Evolutionary conservation across 2,797 vertebrate species (phyloP), one percentile per base, ranked within the genome.

Genomic region (Manis crassicaudata): DNA sequence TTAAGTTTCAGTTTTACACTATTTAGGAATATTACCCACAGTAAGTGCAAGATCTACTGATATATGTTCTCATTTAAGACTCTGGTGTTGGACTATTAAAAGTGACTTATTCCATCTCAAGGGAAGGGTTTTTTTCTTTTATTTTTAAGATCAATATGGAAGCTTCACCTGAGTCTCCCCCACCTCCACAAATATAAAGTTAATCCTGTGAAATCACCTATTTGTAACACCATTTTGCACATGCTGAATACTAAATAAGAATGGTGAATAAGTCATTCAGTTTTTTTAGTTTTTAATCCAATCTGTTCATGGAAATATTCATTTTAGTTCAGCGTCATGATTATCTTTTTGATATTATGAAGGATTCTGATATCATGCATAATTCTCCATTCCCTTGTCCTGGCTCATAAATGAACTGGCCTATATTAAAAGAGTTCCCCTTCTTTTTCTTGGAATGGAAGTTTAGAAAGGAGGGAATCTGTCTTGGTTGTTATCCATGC

Each of bases 401-500:
- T 79, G 54, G 60, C 35, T 96, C 65, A 29, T 88, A 90, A 94
- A 86, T 76, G 93, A 85, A 86, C 21, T 93, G 87, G 46, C 58
- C 35, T 94, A 43, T 91, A 87, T 96, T 94, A 65, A 88, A 94
- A 90, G 40, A 92, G 50, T 6, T 13, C 21, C 1, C 10, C 32
- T 93, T 96, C 92, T 92, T 97, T 97, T 96, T 96, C 90, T 97
- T 97, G 92, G 92, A 97, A 96, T 92, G 37, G 70, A 67, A 85
- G 35, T 50, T 81, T 86, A 96, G 84, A 92, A 93, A 93, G 72
- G 17, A 97, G 91, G 83, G 92, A 95, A 63, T 95, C 82, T 95
- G 82, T 95, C 40, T 95, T 93, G 88, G 70, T 96, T 96, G 68
- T 90, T 96, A 75, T 75, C 37, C 83, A 80, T 92, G 86, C 60